Evolutionary conservation across 30 jellyfish, hydroid and myxozoan species (phyloP), one percentile per base, ranked within the genome.

Genomic region (Turritopsis dohrnii): DNA sequence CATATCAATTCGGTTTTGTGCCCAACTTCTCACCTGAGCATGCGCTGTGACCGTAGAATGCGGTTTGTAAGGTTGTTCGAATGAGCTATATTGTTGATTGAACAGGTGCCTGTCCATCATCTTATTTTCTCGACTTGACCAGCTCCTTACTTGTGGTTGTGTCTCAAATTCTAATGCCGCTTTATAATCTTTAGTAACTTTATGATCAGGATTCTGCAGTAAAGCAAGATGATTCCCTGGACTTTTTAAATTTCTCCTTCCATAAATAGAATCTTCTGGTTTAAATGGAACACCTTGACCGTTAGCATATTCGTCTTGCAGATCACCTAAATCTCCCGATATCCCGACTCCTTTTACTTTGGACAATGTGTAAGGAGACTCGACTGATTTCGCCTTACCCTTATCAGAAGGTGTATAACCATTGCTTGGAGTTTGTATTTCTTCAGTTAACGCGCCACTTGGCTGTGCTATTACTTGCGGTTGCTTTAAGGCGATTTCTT

Each of bases 291-390:
- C 30, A n/a, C 9, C 22, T 69, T 69, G 31, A 0, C 28, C 8
- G 19, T 23, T 0, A 21, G 83, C 60, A 21, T 25, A 16, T 80
- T 82, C 89, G 5, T 65, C 89, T 71, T 66, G 89, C 52, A 71
- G 18, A 52, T 82, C 89, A 28, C 89, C 89, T 7, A 82, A 71
- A 82, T 82, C 89, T 5, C 89, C 89, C 5, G 89, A 86, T 21
- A 26, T 71, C 7, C 85, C 85, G 24, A 29, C 0, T 23, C 41
- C 26, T 23, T 74, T 74, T 22, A 29, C 83, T n/a, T 69, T 69
- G 28, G 77, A 69, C 28, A 69, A 69, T 27, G 77, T n/a, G 28
- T 69, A n/a, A n/a, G n/a, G n/a, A n/a, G n/a, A 8, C 7, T 27
- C 77, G 9, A n/a, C 17, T 69, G 30, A 0, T 19, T 69, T 23